Percentiles rank a stretch among this genome's conserved stretches.
Evolutionary conservation across 2,113 vertebrate genomes (phyloP).

Genomic region (Peromyscus leucopus): DNA sequence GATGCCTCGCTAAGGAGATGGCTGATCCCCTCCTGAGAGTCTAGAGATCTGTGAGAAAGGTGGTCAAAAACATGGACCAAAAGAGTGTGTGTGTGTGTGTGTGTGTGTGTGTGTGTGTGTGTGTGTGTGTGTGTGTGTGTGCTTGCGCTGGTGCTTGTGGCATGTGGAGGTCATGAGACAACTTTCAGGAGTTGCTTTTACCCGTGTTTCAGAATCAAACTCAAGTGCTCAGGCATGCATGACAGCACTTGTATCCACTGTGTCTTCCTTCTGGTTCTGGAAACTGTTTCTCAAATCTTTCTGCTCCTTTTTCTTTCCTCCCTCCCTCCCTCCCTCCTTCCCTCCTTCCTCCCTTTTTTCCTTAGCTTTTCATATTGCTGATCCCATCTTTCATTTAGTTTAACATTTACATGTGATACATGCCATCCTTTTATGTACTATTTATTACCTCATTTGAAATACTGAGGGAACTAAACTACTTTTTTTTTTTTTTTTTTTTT

Average conservation of each 20-base stretch:
- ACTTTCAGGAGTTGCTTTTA: not conserved
- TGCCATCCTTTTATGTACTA: not conserved
- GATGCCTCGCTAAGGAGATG: not conserved
- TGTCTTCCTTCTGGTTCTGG: not conserved
- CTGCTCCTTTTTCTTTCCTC: not conserved
- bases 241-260: not conserved
- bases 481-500: no score
- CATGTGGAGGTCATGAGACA: not conserved
- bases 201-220: not conserved
- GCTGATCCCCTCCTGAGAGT: not conserved
- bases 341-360: not conserved
- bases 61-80: not conserved
- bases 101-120: no score
- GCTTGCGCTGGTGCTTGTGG: no score
- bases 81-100: not conserved
- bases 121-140: no score
- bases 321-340: not conserved
- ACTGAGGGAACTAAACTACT: not conserved
- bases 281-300: not conserved
- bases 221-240: no score
- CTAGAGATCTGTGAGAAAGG: not conserved
- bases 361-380: not conserved
- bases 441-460: not conserved
- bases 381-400: not conserved
- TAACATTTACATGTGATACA: not conserved